A percentile compares a stretch with the other conserved stretches of the same genome.
These are phyloP conservation scores for Shargacucullia verbasci DNA, from an alignment of 2,888 invertebrate genomes.

Conservation along the genomic window DNA sequence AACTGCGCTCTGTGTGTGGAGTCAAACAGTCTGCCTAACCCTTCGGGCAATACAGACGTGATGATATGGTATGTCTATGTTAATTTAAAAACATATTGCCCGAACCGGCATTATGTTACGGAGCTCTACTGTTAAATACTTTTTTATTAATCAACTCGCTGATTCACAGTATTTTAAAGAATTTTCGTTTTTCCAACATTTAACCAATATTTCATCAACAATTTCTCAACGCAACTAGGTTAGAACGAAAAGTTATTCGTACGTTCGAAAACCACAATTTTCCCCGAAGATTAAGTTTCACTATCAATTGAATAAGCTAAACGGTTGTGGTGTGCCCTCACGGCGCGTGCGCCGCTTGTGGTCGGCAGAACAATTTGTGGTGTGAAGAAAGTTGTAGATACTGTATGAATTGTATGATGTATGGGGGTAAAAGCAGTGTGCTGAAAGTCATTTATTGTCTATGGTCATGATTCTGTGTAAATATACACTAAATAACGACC, in stretches of 20 bases:
- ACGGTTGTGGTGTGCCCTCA: slow-evolving; percentile 28
- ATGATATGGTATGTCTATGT: too few species aligned
- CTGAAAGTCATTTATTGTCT: slow-evolving; percentile 30
- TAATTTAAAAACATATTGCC: too few species aligned
- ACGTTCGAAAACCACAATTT: slow-evolving; percentile 21
- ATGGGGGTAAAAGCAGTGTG: not conserved
- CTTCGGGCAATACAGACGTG: too few species aligned
- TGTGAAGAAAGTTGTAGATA: slow-evolving; percentile 41
- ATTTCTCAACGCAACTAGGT: not conserved
- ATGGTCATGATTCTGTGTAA: too few species aligned
- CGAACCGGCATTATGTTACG: too few species aligned
- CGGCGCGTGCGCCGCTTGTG: slow-evolving; percentile 36
- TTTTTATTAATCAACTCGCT: too few species aligned
- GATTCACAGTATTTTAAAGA: not conserved
- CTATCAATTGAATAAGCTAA: slow-evolving; percentile 43
- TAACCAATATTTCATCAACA: slow-evolving; percentile 1
- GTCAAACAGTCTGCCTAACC: too few species aligned
- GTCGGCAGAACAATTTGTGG: slow-evolving; percentile 48
- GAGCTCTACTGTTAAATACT: too few species aligned
- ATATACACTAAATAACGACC: too few species aligned
- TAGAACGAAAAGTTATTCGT: not conserved
- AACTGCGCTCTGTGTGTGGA: too few species aligned
- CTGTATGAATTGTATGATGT: slow-evolving; percentile 9
- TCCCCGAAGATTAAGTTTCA: slow-evolving; percentile 52
- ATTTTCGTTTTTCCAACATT: not conserved